phyloP scores from a whole-genome alignment of 2,797 vertebrate genomes.

The Sebastes minor region DNA sequence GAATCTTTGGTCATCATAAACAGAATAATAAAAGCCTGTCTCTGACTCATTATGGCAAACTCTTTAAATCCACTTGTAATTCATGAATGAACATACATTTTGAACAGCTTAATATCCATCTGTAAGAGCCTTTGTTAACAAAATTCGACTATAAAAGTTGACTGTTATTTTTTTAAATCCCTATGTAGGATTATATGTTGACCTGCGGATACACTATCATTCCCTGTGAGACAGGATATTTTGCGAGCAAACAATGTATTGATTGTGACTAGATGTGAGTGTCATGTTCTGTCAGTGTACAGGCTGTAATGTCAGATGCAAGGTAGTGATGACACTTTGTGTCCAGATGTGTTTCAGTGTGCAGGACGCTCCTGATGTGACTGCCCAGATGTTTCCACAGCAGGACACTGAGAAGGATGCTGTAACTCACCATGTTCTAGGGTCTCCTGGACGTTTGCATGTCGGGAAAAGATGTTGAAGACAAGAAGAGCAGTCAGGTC shows the following conservation, averaged over 20 bases:
- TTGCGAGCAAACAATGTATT: background rate
- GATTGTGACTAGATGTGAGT: background rate
- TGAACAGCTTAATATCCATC: background rate
- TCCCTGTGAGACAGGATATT: background rate
- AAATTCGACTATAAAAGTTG: background rate
- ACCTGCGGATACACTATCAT: background rate
- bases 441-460: background rate
- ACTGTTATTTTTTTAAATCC: background rate
- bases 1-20: background rate
- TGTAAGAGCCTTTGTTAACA: background rate
- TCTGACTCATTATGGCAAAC: background rate
- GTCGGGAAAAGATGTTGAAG: background rate
- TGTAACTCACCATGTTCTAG: constrained; percentile 34
- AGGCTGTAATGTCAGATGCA: background rate
- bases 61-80: background rate
- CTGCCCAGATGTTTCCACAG: background rate
- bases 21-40: background rate
- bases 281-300: background rate
- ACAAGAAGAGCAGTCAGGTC: background rate
- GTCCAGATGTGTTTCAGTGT: background rate
- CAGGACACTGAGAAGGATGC: background rate
- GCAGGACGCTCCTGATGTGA: background rate
- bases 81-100: background rate
- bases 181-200: background rate
- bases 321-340: background rate